Conservation (phyloP, 2,797 vertebrate species). For the Macrochelys suwanniensis region DNA sequence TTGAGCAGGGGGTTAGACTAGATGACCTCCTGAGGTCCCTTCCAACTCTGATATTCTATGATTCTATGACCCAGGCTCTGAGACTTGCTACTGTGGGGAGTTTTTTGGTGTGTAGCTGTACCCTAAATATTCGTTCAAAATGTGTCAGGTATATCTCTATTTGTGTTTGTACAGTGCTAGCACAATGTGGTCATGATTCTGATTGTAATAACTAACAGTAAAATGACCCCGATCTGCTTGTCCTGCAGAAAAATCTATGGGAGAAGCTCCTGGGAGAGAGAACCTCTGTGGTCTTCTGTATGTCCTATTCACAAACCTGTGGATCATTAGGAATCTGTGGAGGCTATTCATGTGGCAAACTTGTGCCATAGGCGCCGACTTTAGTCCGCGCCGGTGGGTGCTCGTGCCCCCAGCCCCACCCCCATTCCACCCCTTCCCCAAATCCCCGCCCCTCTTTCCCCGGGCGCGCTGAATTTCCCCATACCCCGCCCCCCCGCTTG, state of each 20-base stretch:
- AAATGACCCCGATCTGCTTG: fast-evolving
- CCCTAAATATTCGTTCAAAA: not conserved
- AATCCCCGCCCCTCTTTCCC: too few relatives aligned
- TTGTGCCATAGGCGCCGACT: too few relatives aligned
- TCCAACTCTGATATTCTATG: too few relatives aligned
- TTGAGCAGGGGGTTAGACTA: too few relatives aligned
- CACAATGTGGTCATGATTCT: not conserved
- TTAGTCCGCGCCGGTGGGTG: too few relatives aligned
- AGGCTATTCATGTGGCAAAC: not conserved
- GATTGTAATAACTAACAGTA: not conserved
- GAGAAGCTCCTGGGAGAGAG: not conserved
- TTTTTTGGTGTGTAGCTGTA: not conserved
- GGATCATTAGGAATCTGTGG: not conserved
- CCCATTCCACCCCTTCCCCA: too few relatives aligned
- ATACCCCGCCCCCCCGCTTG: too few relatives aligned
- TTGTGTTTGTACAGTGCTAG: not conserved
- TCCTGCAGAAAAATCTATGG: not conserved
- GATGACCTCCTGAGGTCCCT: too few relatives aligned
- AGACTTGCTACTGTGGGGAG: not conserved
- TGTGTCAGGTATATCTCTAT: not conserved
- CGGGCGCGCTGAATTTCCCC: too few relatives aligned
- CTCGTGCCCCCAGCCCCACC: too few relatives aligned
- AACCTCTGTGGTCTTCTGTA: not conserved
- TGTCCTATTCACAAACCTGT: not conserved
- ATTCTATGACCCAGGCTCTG: not conserved